These are phyloP conservation scores for Microctenopoma lineatum DNA, from an alignment of 2,797 vertebrate species.

Conservation along the genomic window DNA sequence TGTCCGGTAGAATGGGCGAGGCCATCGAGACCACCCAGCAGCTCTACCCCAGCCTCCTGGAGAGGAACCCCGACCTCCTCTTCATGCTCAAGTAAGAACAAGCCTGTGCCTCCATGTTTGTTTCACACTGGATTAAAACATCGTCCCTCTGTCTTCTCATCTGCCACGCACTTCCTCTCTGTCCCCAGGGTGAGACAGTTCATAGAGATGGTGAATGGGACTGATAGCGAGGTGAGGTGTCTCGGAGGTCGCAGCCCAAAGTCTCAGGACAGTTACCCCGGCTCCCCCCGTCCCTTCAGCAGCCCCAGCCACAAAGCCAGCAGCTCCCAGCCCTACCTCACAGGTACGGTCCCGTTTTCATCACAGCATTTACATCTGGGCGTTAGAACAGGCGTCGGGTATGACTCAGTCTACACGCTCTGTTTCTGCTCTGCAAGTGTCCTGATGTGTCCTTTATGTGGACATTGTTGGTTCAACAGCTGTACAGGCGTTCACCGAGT, in stretches of 20 bases:
- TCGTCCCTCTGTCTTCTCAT: background rate
- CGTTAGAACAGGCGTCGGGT: background rate
- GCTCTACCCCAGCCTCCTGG: slow-evolving; percentile 94
- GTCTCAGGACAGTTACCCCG: slow-evolving; percentile 96
- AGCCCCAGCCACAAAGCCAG: slow-evolving; percentile 92
- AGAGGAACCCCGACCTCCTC: slow-evolving; percentile 95
- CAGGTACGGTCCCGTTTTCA: slow-evolving; percentile 70
- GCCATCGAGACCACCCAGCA: slow-evolving; percentile 97
- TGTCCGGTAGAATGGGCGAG: slow-evolving; percentile 95
- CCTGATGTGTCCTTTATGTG: too few relatives aligned
- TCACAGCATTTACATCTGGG: background rate
- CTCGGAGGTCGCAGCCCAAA: slow-evolving; percentile 93
- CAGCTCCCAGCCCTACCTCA: slow-evolving; percentile 86
- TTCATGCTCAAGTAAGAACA: slow-evolving; percentile 96
- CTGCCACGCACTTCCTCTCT: accelerated
- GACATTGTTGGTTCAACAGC: too few relatives aligned
- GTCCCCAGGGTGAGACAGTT: slow-evolving; percentile 94
- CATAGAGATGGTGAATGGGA: slow-evolving; percentile 99
- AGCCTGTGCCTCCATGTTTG: background rate
- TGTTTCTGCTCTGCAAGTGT: background rate
- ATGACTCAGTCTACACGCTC: background rate
- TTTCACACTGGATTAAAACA: background rate
- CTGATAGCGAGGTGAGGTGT: slow-evolving; percentile 96
- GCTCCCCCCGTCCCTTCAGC: slow-evolving; percentile 91
- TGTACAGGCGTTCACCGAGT: too few relatives aligned